Conservation (phyloP, 2,888 invertebrate genomes). For the Pandemis cinnamomeana region DNA sequence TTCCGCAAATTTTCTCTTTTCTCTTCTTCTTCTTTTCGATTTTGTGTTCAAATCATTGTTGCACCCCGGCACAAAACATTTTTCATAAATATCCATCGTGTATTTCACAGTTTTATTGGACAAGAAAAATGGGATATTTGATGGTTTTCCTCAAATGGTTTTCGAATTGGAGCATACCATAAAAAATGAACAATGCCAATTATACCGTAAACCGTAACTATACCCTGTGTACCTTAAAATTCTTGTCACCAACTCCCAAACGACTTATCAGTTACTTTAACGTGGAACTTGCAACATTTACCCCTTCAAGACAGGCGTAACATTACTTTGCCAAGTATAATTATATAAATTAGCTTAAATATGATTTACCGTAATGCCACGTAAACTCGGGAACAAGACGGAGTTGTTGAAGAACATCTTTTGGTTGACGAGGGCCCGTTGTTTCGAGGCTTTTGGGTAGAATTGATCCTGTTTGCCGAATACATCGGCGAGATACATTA, state of each 20-base stretch:
- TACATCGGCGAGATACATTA: slow-evolving; percentile 68
- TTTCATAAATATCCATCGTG: too few relatives aligned
- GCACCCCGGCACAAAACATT: too few relatives aligned
- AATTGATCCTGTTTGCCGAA: slow-evolving; percentile 75
- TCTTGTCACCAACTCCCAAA: slow-evolving; percentile 14
- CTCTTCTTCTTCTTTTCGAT: too few relatives aligned
- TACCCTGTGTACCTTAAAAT: neutral
- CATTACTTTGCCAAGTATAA: slow-evolving; percentile 27
- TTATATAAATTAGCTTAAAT: slow-evolving; percentile 34
- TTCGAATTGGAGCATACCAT: too few relatives aligned
- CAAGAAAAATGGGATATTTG: too few relatives aligned
- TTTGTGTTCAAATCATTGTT: too few relatives aligned
- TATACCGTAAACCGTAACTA: neutral
- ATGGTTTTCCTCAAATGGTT: too few relatives aligned
- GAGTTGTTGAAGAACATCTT: slow-evolving; percentile 74
- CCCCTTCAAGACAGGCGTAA: slow-evolving; percentile 26
- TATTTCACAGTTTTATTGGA: too few relatives aligned
- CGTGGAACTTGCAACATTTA: slow-evolving; percentile 46
- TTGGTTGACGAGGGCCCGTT: slow-evolving; percentile 75
- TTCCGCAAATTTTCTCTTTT: too few relatives aligned
- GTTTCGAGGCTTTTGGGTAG: slow-evolving; percentile 77
- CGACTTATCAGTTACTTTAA: slow-evolving; percentile 30
- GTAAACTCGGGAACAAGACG: slow-evolving; percentile 63
- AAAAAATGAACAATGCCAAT: too few relatives aligned
- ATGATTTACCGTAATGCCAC: slow-evolving; percentile 37